Base-by-base conservation (phyloP, 64 coral and sea anemone species). In the Montipora sp. region DNA sequence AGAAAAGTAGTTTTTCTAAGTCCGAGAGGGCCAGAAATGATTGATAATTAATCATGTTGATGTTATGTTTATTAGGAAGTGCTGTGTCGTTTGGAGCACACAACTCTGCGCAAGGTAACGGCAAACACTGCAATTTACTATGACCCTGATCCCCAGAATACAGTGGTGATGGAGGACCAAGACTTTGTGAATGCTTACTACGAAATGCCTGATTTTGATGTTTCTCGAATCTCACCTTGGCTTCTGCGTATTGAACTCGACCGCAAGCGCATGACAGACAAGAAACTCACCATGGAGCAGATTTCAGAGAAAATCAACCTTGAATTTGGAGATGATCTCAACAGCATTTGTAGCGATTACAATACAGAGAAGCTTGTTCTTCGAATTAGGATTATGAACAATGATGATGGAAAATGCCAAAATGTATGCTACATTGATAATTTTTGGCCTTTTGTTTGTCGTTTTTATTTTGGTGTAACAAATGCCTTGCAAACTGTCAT, bases 101-200 rank as follows among this genome's bases (percentile, higher is more conserved):
- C 98, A 44, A 99, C 98, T 23, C 86, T 99, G 74, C 98, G 98
- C 70, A 99, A 99, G 36, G 98, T 99, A 20, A 99, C 98, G 60
- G 98, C 98, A 44, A 99, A 99, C 79, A 99, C 98, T 76, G 98
- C 98, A 18, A 99, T 99, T 51, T 99, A 99, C 75, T 99, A 99
- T 55, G 98, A 99, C 23, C 98, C 98, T 47, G 98, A 99, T 51
- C 98, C 98, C 13, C 98, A 99, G 79, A 94, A 96, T 58, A 99
- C 98, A 66, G 98, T 99, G 47, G 96, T 99, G 23, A 45, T 45
- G 3, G 98, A 99, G 89, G 98, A 99, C 75, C 98, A 99, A 67
- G 98, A 99, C 75, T 99, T 99, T 86, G 98, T 99, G 3, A 99
- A 99, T 87, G 98, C 96, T 81, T 99, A 99, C 85, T 99, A 99